Conservation (phyloP, 30 jellyfish, hydroid and myxozoan species). For the Turritopsis dohrnii region DNA sequence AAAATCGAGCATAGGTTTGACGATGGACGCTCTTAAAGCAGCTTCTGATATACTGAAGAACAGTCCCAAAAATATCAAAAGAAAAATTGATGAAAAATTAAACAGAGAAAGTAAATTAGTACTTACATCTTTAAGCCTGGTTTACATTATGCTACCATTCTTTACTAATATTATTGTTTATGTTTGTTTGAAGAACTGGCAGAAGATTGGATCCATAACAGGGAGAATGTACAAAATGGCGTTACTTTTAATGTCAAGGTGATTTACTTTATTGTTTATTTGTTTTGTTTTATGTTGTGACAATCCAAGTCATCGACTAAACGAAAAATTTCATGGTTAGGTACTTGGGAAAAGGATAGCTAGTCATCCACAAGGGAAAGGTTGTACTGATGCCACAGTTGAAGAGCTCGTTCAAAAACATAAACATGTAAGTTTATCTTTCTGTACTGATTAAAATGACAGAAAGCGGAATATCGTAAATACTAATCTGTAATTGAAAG, state of each 20-base stretch:
- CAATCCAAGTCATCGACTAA: neutral
- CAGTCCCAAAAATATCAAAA: conserved; percentile 23
- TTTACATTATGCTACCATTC: too few species aligned
- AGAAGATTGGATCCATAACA: conserved; percentile 32
- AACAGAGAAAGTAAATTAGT: conserved; percentile 34
- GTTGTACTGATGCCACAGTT: conserved; percentile 52
- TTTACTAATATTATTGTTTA: too few species aligned
- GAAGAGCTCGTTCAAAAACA: conserved; percentile 42
- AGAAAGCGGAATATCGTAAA: neutral
- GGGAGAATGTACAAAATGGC: conserved; percentile 50
- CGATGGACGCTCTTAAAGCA: conserved; percentile 24
- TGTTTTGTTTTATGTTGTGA: neutral
- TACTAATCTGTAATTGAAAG: neutral
- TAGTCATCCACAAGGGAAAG: conserved; percentile 41
- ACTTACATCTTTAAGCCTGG: too few species aligned
- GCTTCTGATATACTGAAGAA: conserved; percentile 27
- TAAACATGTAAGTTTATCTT: conserved; percentile 40
- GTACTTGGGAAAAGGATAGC: conserved; percentile 27
- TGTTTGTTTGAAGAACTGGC: conserved; percentile 30
- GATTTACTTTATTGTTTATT: neutral
- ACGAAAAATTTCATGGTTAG: conserved; percentile 12
- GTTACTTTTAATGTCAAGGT: conserved; percentile 60
- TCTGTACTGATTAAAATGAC: too few species aligned
- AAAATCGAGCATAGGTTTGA: conserved; percentile 3
- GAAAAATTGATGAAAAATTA: conserved; percentile 20